These are phyloP conservation scores for Phrynosoma blainvillii DNA, from an alignment of 2,113 vertebrate species.

Conservation along the genomic window DNA sequence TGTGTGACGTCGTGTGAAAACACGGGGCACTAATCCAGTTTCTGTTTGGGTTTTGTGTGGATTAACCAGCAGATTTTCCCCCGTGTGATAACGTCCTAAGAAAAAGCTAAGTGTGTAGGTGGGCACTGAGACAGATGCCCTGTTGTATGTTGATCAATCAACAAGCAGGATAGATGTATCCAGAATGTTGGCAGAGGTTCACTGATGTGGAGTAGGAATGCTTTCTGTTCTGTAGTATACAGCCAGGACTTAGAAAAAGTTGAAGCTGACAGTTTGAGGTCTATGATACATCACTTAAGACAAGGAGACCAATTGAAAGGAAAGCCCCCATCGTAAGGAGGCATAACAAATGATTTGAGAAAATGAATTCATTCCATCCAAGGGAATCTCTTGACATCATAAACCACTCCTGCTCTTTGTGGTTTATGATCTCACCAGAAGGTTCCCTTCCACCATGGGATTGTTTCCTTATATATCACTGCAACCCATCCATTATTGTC, in stretches of 20 bases:
- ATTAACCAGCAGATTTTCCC: too few species aligned
- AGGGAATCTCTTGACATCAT: background rate
- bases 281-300: constrained; percentile 7
- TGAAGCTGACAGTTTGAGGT: constrained; percentile 14
- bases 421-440: constrained; percentile 34
- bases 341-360: constrained; percentile 28
- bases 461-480: background rate
- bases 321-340: constrained; percentile 12
- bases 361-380: constrained; percentile 15
- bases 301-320: background rate
- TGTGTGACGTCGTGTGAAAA: too few species aligned
- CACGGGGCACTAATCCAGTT: too few species aligned
- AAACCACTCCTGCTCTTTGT: constrained; percentile 4
- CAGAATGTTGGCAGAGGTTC: background rate
- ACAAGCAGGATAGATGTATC: too few species aligned
- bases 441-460: background rate
- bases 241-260: background rate
- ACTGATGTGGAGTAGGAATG: background rate
- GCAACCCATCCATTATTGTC: constrained; percentile 3
- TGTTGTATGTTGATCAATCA: background rate
- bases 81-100: too few species aligned
- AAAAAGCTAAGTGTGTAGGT: background rate
- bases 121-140: background rate
- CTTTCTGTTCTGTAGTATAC: background rate
- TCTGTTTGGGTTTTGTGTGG: too few species aligned